A percentile compares a stretch with the other conserved stretches of the same genome.
phyloP scores from a whole-genome alignment of 1,140 invertebrate species.

The Nasonia giraulti region DNA sequence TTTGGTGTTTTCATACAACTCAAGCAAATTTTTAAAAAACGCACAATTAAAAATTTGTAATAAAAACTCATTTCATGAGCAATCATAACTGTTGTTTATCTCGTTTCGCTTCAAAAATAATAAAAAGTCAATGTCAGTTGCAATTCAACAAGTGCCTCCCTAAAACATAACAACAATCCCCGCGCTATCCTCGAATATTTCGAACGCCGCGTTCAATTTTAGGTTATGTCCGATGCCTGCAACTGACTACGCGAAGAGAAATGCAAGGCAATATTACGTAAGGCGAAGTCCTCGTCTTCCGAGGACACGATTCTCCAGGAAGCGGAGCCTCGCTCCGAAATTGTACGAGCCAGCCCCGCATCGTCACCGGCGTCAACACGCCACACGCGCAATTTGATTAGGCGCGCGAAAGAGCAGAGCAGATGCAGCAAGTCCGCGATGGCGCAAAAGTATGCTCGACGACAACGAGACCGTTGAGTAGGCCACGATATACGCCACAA shows the following conservation, averaged over 20 bases:
- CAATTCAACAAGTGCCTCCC: not conserved
- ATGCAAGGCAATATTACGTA: not conserved
- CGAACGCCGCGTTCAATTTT: not conserved
- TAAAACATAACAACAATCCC: not conserved
- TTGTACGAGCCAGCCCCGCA: not conserved
- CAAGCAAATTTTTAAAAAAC: too few species aligned
- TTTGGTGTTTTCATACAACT: too few species aligned
- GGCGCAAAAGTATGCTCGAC: not conserved
- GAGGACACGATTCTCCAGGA: not conserved
- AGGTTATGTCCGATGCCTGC: not conserved
- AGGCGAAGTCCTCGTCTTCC: constrained; percentile 1
- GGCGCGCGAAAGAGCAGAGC: not conserved
- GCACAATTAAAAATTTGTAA: not conserved
- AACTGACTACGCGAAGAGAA: not conserved
- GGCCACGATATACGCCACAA: not conserved
- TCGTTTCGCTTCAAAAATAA: not conserved
- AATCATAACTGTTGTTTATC: not conserved
- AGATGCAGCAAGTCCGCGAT: not conserved
- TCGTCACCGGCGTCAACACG: not conserved
- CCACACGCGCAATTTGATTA: not conserved
- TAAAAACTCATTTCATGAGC: not conserved
- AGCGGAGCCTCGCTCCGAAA: not conserved
- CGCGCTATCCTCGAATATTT: not conserved
- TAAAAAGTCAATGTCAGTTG: not conserved
- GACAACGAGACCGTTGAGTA: not conserved